Evolutionary conservation across 2,113 vertebrate genomes (phyloP).

Genomic region (Perca flavescens): DNA sequence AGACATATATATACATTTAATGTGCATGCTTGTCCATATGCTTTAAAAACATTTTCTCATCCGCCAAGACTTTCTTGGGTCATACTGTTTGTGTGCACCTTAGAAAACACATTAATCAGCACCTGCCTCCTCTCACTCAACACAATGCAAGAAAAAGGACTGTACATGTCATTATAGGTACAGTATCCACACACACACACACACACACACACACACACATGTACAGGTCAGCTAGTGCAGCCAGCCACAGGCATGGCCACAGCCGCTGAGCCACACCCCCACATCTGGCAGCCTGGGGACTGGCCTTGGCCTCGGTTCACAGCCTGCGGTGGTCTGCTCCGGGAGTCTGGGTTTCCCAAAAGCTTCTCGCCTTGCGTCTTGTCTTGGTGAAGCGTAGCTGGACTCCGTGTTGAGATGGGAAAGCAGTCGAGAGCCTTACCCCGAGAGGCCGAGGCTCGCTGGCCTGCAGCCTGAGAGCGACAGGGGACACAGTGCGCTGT

Average conservation of each 20-base stretch:
- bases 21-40: constrained; percentile 28
- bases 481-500: background rate
- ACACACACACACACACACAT: background rate
- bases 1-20: constrained; percentile 40
- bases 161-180: constrained; percentile 9
- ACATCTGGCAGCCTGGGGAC: constrained; percentile 65
- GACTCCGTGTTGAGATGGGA: background rate
- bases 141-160: constrained; percentile 9
- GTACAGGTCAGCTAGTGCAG: constrained; percentile 73
- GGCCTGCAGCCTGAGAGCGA: background rate
- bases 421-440: background rate
- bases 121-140: constrained; percentile 3
- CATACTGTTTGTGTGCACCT: constrained; percentile 25
- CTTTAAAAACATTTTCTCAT: constrained; percentile 54
- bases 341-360: constrained; percentile 45
- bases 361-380: constrained; percentile 24
- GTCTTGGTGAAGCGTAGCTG: constrained; percentile 30
- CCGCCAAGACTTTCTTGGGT: constrained; percentile 36
- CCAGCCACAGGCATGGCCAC: constrained; percentile 63
- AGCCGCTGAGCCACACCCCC: constrained; percentile 54
- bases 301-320: constrained; percentile 69
- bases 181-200: background rate
- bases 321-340: constrained; percentile 62
- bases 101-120: constrained; percentile 51
- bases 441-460: constrained; percentile 9